phyloP scores from a whole-genome alignment of 2,797 vertebrate species.

The Darevskia mixta region DNA sequence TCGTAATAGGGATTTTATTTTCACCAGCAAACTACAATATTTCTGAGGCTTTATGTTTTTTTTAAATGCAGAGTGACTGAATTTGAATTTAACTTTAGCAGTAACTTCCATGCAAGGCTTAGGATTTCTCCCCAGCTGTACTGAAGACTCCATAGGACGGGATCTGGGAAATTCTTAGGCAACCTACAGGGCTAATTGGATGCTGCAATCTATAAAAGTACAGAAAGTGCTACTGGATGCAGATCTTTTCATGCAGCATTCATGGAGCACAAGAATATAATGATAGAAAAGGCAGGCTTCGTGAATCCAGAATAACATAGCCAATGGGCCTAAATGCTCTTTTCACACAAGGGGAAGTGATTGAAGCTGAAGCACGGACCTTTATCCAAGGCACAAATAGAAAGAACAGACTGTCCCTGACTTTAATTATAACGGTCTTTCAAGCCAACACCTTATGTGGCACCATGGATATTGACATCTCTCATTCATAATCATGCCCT shows the following conservation, averaged over 20 bases:
- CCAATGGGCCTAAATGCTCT: neutral
- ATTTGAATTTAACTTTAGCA: neutral
- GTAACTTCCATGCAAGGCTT: neutral
- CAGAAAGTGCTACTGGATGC: neutral
- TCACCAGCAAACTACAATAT: neutral
- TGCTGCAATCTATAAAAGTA: neutral
- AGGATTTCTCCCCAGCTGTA: neutral
- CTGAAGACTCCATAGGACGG: neutral
- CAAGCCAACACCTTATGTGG: neutral
- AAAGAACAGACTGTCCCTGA: conserved; percentile 4
- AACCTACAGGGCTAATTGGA: neutral
- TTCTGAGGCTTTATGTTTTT: neutral
- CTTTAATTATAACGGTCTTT: neutral
- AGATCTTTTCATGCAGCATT: neutral
- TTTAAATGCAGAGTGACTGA: neutral
- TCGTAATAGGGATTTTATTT: neutral
- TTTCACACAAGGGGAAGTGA: neutral
- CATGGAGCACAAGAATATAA: neutral
- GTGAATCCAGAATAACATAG: neutral
- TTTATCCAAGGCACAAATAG: neutral
- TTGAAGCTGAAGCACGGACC: neutral
- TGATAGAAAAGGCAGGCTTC: neutral
- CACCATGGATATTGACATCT: neutral
- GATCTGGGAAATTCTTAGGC: neutral
- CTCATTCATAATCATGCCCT: neutral